These are phyloP conservation scores for Bombus confusus DNA, from an alignment of 1,140 invertebrate species.

Conservation along the genomic window DNA sequence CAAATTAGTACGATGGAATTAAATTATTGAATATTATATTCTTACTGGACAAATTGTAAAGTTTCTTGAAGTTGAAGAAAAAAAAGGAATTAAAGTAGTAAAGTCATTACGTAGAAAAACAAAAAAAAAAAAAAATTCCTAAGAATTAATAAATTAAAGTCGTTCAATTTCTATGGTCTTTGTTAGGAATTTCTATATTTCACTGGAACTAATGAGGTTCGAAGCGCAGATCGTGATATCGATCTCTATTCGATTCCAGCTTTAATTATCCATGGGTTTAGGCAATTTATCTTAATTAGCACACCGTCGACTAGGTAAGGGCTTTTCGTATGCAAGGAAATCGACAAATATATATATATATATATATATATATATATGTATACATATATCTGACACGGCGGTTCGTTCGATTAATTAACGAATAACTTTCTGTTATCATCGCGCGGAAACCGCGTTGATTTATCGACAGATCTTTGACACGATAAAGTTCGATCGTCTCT, in stretches of 20 bases:
- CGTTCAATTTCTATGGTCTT: too few relatives aligned
- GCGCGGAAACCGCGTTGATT: not conserved
- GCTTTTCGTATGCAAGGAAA: conserved; percentile 46
- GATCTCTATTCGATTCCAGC: not conserved
- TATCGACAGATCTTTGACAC: conserved; percentile 5
- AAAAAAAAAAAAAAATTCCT: not conserved
- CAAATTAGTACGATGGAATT: too few relatives aligned
- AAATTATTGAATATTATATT: too few relatives aligned
- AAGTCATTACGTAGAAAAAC: too few relatives aligned
- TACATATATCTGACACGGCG: conserved; percentile 39
- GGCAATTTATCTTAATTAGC: conserved; percentile 66
- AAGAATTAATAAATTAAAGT: not conserved
- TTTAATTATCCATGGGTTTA: conserved; percentile 43
- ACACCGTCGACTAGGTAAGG: conserved; percentile 38
- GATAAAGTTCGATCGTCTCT: conserved; percentile 9
- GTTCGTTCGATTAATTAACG: conserved; percentile 45
- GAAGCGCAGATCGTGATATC: not conserved
- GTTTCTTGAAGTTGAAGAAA: too few relatives aligned
- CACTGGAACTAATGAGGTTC: not conserved
- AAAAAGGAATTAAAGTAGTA: too few relatives aligned
- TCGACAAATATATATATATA: conserved; percentile 52
- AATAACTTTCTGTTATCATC: conserved; percentile 42
- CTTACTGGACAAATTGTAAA: too few relatives aligned
- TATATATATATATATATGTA: conserved; percentile 41
- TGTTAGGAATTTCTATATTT: too few relatives aligned